Conservation (phyloP, 2,888 invertebrate genomes). For the Tryphoninae sp. region DNA sequence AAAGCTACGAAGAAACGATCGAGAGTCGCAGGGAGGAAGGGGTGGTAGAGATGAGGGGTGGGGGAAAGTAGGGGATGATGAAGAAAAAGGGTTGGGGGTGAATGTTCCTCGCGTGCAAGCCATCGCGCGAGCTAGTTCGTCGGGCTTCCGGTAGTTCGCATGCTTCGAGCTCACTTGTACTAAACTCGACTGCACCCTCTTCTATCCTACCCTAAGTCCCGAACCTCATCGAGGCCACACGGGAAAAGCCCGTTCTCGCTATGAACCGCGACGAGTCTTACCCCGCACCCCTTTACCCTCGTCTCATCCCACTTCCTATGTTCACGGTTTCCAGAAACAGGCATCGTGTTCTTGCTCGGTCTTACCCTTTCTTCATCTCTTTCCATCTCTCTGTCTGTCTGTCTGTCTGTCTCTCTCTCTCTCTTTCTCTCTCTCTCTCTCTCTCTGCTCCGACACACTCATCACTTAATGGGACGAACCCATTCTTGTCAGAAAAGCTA, state of each 20-base stretch:
- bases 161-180: conserved; percentile 77
- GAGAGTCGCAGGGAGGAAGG: conserved; percentile 55
- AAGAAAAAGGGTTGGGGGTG: conserved; percentile 48
- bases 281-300: conserved; percentile 4
- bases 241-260: conserved; percentile 29
- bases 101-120: conserved; percentile 65
- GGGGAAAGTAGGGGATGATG: conserved; percentile 50
- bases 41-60: conserved; percentile 30
- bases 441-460: conserved; percentile 59
- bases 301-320: conserved; percentile 22
- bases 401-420: conserved; percentile 35
- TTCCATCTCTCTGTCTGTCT: conserved; percentile 20
- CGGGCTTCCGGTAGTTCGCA: conserved; percentile 77
- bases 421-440: conserved; percentile 37
- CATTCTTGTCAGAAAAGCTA: conserved; percentile 71
- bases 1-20: conserved; percentile 56
- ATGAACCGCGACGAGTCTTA: conserved; percentile 41
- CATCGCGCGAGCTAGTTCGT: conserved; percentile 72
- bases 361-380: conserved; percentile 10
- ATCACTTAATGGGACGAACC: conserved; percentile 66
- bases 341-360: conserved; percentile 9
- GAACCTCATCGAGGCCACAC: conserved; percentile 53
- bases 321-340: conserved; percentile 52
- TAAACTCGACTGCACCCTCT: conserved; percentile 58
- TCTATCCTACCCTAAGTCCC: conserved; percentile 18